These are phyloP conservation scores for Brotula barbata DNA, from an alignment of 2,797 vertebrate genomes.

Conservation along the genomic window DNA sequence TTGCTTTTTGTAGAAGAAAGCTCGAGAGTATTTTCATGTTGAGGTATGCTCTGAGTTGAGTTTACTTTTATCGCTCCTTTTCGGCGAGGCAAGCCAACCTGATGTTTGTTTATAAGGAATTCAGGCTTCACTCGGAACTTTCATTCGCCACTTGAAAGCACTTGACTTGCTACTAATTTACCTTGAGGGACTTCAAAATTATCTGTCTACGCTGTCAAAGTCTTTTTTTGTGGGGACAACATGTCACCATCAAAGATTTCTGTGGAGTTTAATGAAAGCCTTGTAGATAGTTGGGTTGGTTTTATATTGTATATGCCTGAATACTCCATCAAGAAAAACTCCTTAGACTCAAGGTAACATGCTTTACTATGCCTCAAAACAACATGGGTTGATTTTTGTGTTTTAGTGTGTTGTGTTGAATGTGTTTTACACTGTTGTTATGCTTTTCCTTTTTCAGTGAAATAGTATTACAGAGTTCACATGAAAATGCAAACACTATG, in stretches of 20 bases:
- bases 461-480: conserved; percentile 26
- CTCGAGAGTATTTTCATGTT: conserved; percentile 62
- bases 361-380: conserved; percentile 55
- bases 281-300: conserved; percentile 58
- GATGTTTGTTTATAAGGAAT: conserved; percentile 77
- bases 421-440: conserved; percentile 31
- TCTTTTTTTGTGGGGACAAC: conserved; percentile 73
- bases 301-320: conserved; percentile 47
- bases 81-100: conserved; percentile 54
- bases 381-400: conserved; percentile 22
- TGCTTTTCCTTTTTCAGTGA: conserved; percentile 24
- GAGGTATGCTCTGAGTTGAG: conserved; percentile 67
- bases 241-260: conserved; percentile 77
- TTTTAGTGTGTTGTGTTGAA: conserved; percentile 24
- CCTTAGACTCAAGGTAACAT: conserved; percentile 47
- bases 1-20: conserved; percentile 38
- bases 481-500: no score
- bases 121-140: conserved; percentile 76
- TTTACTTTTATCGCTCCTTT: conserved; percentile 71
- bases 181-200: conserved; percentile 76
- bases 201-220: conserved; percentile 73
- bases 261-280: conserved; percentile 72
- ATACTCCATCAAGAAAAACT: conserved; percentile 44
- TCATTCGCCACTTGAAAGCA: conserved; percentile 84
- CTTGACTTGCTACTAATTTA: conserved; percentile 81